A percentile compares a stretch with the other conserved stretches of the same genome.
Evolutionary conservation across 2,113 vertebrate genomes (phyloP).

Genomic region (Chitala chitala): DNA sequence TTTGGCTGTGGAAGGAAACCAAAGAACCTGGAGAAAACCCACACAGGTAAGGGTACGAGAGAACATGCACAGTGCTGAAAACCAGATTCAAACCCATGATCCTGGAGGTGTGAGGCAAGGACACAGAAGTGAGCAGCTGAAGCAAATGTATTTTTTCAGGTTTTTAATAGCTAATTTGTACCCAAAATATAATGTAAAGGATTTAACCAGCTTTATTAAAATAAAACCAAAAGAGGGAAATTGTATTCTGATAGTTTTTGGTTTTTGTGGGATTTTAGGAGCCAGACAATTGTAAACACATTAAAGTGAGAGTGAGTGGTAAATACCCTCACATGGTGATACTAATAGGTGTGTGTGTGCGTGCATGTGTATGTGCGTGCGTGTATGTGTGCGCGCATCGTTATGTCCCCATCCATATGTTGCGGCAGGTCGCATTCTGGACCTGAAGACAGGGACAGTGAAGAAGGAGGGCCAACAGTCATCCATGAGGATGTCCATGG

Average conservation of each 20-base stretch:
- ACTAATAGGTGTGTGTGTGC: not conserved
- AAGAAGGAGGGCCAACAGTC: conserved; percentile 98
- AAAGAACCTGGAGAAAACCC: too few species aligned
- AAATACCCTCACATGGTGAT: not conserved
- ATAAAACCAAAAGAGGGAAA: not conserved
- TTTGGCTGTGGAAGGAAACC: too few species aligned
- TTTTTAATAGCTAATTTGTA: too few species aligned
- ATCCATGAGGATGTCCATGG: conserved; percentile 99
- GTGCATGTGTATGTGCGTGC: not conserved
- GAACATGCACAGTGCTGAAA: too few species aligned
- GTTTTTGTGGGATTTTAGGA: not conserved
- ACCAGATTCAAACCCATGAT: too few species aligned
- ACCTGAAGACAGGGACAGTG: conserved; percentile 95
- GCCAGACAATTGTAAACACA: not conserved
- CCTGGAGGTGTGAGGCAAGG: too few species aligned
- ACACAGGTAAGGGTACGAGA: too few species aligned
- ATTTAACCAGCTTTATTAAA: not conserved
- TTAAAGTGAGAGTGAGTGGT: not conserved
- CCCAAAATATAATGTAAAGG: not conserved
- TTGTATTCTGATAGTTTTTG: not conserved
- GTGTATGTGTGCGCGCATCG: not conserved
- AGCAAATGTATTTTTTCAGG: too few species aligned
- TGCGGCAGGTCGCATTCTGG: conserved; percentile 95
- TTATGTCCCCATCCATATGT: conserved; percentile 22
- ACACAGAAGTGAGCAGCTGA: too few species aligned